Evolutionary conservation across 2,113 vertebrate species (phyloP), one percentile per base, ranked within the genome.

Genomic region (Brachyhypopomus occidentalis): DNA sequence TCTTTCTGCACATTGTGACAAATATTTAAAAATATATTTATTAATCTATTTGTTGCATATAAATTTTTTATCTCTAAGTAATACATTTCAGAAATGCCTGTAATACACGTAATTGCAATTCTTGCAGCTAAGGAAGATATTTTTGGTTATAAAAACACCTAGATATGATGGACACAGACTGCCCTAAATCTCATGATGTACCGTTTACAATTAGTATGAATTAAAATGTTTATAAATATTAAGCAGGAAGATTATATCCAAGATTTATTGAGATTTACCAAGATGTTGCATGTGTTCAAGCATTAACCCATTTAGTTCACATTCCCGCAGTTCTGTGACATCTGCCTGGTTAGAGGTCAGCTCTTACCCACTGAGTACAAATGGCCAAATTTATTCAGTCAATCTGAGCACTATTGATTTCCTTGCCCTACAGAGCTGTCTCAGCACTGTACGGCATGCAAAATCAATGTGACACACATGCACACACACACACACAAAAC

Each of bases 321-420:
- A n/a, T 79, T 59, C 67, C 30, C 62, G 62, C 19, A 17, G 4
- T 45, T 30, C n/a, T 56, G 5, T 48, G 23, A 66, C 45, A 67
- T 55, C n/a, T 83, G 64, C 72, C 59, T 55, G 55, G 72, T 19
- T 22, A 69, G 52, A 78, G 64, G 27, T 64, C 64, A 71, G 41
- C 71, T 41, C 45, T 71, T 30, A 25, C 27, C 16, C 62, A 34
- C 64, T 55, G 23, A 25, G 60, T 52, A 27, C 77, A 83, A 78
- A 83, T 78, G 22, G 20, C 14, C 34, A 23, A 76, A 76, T 82
- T 62, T 34, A 71, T 71, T 82, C 59, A 38, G 41, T 25, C 80
- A 77, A 19, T 69, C 17, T 69, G 36, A 36, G 17, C 55, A 23
- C 52, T 69, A 73, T 79, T 83, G 76, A 60, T 77, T 52, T 72